Evolutionary conservation across 2,888 invertebrate genomes (phyloP), one percentile per base, ranked within the genome.

Genomic region (Ryuthela nishihirai): DNA sequence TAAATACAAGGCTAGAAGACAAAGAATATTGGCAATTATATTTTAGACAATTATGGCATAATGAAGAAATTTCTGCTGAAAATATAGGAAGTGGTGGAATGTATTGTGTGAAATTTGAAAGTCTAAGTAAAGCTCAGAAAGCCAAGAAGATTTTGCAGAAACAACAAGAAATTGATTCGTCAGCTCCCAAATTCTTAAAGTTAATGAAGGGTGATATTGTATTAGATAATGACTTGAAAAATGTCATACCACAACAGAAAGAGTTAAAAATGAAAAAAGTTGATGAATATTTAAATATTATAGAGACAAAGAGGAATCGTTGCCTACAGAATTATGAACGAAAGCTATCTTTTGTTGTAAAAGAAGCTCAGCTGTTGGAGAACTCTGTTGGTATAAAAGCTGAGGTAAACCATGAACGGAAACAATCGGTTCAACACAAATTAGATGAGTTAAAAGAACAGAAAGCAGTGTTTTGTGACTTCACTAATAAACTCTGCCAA

Each of bases 121-220:
- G 55, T 39, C 20, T 55, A 4, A 52, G 40, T 24, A 42, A 55
- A 40, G 55, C 61, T 32, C 50, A 61, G 20, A 61, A 52, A 43
- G 55, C 43, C 18, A 43, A 45, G 20, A 61, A 61, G 12, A 21
- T 52, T 26, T 23, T 61, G 9, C 25, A 36, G 17, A 52, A 52
- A 26, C n/a, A 39, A 12, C 47, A 52, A 35, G 29, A 18, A 9
- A 35, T 24, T 17, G 35, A 55, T 42, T 29, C 39, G 17, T 17
- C 34, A 5, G 21, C 42, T 23, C 60, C 60, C 2, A 54, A 54
- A 42, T 54, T 60, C 46, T 20, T 54, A 7, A 60, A 60, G 10
- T 25, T 60, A 12, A 46, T 60, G 6, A 50, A 54, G 36, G 23
- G 42, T 21, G 47, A 43, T 43, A 38, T 32, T 17, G 23, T 50